phyloP scores from a whole-genome alignment of 2,113 vertebrate genomes.

The Argyrosomus japonicus region DNA sequence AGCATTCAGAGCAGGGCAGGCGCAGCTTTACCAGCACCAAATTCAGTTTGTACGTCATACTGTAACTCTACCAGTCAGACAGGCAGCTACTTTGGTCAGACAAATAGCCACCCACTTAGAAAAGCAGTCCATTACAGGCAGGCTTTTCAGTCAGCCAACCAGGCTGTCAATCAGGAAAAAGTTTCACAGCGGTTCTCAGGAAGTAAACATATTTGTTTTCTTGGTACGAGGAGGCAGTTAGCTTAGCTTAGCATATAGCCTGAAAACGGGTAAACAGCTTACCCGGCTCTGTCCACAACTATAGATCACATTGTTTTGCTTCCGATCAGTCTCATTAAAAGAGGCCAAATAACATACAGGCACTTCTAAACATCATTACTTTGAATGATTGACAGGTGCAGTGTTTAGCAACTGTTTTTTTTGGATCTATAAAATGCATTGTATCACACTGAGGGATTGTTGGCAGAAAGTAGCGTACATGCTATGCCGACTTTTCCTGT shows the following conservation, averaged over 20 bases:
- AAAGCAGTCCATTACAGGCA: conserved; percentile 9
- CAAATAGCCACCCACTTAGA: conserved; percentile 15
- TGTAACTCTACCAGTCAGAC: conserved; percentile 15
- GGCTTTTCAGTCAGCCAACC: not conserved
- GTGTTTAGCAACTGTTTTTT: not conserved
- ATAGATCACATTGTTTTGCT: too few relatives aligned
- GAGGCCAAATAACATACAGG: too few relatives aligned
- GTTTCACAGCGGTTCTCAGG: not conserved
- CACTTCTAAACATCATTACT: too few relatives aligned
- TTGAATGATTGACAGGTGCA: too few relatives aligned
- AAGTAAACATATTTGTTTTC: too few relatives aligned
- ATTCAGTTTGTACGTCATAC: not conserved
- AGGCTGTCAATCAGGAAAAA: conserved; percentile 17
- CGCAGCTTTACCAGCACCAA: not conserved
- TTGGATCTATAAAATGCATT: not conserved
- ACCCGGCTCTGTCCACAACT: not conserved
- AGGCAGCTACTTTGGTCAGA: conserved; percentile 26
- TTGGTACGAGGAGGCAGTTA: too few relatives aligned
- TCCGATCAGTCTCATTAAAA: too few relatives aligned
- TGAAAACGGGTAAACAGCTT: not conserved
- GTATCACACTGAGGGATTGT: not conserved
- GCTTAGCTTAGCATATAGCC: too few relatives aligned
- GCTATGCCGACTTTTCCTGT: too few relatives aligned
- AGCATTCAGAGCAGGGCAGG: not conserved
- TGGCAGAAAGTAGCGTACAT: not conserved